phyloP scores from a whole-genome alignment of 2,113 vertebrate genomes.

The Stigmatopora nigra region DNA sequence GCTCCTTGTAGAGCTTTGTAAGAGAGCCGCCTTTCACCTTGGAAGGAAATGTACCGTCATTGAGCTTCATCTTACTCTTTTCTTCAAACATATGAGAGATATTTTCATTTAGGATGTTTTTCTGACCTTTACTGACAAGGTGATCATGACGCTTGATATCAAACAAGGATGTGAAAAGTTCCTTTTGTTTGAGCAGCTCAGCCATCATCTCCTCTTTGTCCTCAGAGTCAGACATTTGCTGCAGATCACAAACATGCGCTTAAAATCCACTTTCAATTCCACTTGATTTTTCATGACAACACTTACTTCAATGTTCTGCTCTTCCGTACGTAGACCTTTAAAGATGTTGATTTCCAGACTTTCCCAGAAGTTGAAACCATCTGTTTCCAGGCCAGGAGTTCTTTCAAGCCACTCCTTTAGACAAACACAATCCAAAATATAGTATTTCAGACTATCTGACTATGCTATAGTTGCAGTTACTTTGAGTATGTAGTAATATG shows the following conservation, averaged over 20 bases:
- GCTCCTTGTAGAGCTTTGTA: constrained; percentile 79
- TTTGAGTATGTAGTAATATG: too few species aligned
- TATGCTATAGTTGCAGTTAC: too few species aligned
- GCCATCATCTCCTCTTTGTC: constrained; percentile 80
- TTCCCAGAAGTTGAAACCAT: constrained; percentile 93
- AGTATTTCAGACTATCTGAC: too few species aligned
- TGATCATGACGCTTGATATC: constrained; percentile 90
- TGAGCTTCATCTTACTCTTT: background rate
- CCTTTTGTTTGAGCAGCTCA: constrained; percentile 81
- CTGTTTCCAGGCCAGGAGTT: constrained; percentile 83
- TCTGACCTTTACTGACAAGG: constrained; percentile 83
- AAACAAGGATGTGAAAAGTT: constrained; percentile 80
- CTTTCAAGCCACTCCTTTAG: constrained; percentile 92
- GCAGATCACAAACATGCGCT: background rate
- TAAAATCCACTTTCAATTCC: constrained; percentile 5
- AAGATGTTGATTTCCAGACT: constrained; percentile 81
- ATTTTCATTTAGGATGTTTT: background rate
- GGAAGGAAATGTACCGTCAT: background rate
- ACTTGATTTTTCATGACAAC: background rate
- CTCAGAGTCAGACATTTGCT: constrained; percentile 75
- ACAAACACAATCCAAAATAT: background rate
- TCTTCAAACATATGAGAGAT: background rate
- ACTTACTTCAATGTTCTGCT: constrained; percentile 76
- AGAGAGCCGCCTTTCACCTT: constrained; percentile 59
- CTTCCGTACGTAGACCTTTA: constrained; percentile 76